Evolutionary conservation across 2,113 vertebrate genomes (phyloP).

Genomic region (Sardina pilchardus): DNA sequence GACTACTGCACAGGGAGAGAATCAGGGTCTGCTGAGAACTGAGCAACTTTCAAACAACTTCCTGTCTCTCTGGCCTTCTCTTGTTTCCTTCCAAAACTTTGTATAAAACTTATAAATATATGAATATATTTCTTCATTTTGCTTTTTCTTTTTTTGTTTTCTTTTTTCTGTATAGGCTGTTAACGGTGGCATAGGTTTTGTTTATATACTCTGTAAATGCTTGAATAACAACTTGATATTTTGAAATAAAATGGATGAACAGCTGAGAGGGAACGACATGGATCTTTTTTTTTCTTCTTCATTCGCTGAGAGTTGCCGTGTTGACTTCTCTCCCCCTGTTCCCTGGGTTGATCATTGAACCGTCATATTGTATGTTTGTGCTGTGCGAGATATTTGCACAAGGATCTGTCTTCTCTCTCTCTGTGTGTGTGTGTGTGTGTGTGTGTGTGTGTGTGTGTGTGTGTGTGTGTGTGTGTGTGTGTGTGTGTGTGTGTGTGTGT

Average conservation of each 20-base stretch:
- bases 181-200: conserved; percentile 70
- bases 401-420: no score
- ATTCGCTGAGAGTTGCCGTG: conserved; percentile 13
- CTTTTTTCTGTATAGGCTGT: conserved; percentile 75
- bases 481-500: conserved; percentile 16
- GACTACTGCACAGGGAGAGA: conserved; percentile 45
- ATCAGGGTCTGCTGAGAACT: conserved; percentile 55
- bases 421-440: not conserved
- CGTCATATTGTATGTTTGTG: not conserved
- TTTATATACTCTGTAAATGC: conserved; percentile 77
- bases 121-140: conserved; percentile 56
- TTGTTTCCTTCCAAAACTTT: conserved; percentile 46
- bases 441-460: not conserved
- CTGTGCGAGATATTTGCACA: conserved; percentile 17
- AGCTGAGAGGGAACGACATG: not conserved
- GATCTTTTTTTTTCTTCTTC: not conserved
- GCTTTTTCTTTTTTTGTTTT: conserved; percentile 65
- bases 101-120: conserved; percentile 42
- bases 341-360: conserved; percentile 1
- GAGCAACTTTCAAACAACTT: conserved; percentile 42
- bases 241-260: conserved; percentile 70
- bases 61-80: conserved; percentile 40
- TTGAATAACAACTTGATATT: conserved; percentile 72
- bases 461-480: conserved; percentile 26
- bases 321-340: not conserved